These are phyloP conservation scores for Crambe crambe DNA, from an alignment of 37 sponge, comb jelly and placozoan species.

Conservation along the genomic window DNA sequence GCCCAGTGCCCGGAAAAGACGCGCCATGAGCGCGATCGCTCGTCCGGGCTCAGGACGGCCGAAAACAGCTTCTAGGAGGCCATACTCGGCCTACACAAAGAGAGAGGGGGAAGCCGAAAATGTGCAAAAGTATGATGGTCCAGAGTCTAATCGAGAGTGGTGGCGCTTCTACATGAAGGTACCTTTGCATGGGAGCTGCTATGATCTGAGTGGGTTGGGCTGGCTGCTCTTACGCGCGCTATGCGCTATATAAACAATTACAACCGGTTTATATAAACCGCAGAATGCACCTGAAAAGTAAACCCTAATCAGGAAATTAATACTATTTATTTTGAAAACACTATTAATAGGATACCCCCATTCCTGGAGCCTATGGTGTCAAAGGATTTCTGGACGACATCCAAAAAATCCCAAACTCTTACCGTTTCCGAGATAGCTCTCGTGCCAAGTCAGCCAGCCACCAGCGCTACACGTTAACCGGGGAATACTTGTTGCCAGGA, in stretches of 20 bases:
- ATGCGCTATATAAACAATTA: too few species aligned
- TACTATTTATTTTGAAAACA: too few species aligned
- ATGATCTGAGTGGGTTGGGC: neutral
- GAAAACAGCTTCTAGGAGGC: constrained; percentile 36
- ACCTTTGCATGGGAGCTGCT: too few species aligned
- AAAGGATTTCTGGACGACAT: constrained; percentile 75
- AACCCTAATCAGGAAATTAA: too few species aligned
- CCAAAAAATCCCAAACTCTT: constrained; percentile 37
- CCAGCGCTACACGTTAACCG: constrained; percentile 29
- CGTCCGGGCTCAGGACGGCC: too few species aligned
- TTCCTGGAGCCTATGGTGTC: constrained; percentile 75
- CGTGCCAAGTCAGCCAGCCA: constrained; percentile 54
- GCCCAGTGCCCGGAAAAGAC: too few species aligned
- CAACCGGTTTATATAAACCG: too few species aligned
- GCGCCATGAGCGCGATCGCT: too few species aligned
- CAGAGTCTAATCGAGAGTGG: constrained; percentile 75
- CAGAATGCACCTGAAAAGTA: too few species aligned
- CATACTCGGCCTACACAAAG: constrained; percentile 77
- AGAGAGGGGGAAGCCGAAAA: constrained; percentile 62
- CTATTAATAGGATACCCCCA: constrained; percentile 93
- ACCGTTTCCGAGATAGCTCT: constrained; percentile 63
- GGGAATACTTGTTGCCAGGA: constrained; percentile 73
- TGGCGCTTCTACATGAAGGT: constrained; percentile 87
- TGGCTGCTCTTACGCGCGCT: too few species aligned
- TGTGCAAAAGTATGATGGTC: constrained; percentile 61